phyloP scores from a whole-genome alignment of 53 echinoderm and acorn worm genomes.

The Pentamera pediparva region DNA sequence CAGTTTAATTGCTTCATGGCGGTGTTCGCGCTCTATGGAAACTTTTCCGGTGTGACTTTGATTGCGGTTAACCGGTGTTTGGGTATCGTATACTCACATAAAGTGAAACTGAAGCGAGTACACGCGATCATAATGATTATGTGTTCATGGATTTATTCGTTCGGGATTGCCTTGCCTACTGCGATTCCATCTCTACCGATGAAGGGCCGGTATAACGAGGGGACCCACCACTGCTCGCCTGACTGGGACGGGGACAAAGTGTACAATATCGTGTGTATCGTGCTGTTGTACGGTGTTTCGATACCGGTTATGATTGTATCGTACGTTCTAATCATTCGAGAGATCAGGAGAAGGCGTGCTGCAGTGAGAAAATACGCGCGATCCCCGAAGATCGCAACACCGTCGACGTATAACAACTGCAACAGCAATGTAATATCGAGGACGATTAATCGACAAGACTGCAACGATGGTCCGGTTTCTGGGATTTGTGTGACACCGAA shows the following conservation, averaged over 20 bases:
- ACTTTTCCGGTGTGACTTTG: constrained; percentile 21
- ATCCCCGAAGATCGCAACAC: too few species aligned
- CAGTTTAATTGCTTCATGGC: constrained; percentile 26
- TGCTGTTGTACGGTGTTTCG: constrained; percentile 25
- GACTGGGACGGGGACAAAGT: constrained; percentile 18
- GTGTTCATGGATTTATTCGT: neutral
- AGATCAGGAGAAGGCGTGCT: constrained; percentile 18
- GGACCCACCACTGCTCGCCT: constrained; percentile 41
- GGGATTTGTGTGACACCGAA: too few species aligned
- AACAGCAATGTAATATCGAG: too few species aligned
- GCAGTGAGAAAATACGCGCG: constrained; percentile 2
- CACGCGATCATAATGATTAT: constrained; percentile 10
- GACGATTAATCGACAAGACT: too few species aligned
- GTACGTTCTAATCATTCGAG: constrained; percentile 21
- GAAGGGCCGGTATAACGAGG: neutral
- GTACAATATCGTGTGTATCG: constrained; percentile 21
- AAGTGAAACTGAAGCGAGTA: neutral
- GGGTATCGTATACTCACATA: constrained; percentile 7
- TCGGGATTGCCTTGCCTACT: neutral
- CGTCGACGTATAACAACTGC: too few species aligned
- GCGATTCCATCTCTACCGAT: neutral
- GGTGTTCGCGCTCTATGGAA: constrained; percentile 9
- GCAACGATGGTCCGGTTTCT: too few species aligned
- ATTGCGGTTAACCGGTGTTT: constrained; percentile 8
- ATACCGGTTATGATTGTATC: constrained; percentile 30